phyloP scores from a whole-genome alignment of 2,113 vertebrate genomes.

The Antechinus stuartii region DNA sequence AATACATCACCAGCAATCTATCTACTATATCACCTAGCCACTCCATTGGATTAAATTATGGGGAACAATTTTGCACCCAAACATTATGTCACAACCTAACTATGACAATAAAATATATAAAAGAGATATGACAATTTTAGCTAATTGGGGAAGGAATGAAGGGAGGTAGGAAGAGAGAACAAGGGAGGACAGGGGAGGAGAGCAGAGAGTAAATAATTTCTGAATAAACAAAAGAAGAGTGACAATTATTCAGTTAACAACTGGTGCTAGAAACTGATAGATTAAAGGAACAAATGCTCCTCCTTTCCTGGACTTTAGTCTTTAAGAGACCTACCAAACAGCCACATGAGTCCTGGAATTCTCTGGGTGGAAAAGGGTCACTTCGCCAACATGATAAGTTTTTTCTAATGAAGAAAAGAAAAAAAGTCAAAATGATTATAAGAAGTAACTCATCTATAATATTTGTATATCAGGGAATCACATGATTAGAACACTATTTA shows the following conservation, averaged over 20 bases:
- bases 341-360: slow-evolving; percentile 46
- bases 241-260: not conserved
- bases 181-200: not conserved
- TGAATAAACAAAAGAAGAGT: not conserved
- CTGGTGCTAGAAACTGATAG: not conserved
- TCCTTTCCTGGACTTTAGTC: not conserved
- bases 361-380: not conserved
- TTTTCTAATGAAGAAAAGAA: slow-evolving; percentile 37
- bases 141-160: too few species aligned
- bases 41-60: too few species aligned
- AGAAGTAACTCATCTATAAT: not conserved
- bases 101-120: too few species aligned
- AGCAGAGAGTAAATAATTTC: not conserved
- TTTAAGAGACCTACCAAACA: slow-evolving; percentile 65
- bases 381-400: slow-evolving; percentile 63
- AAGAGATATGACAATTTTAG: too few species aligned
- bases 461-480: not conserved
- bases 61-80: too few species aligned
- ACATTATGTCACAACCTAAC: too few species aligned
- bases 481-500: not conserved
- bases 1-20: too few species aligned
- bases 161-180: too few species aligned
- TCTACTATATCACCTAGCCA: too few species aligned
- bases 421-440: not conserved
- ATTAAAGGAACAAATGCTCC: not conserved